Evolutionary conservation across 2,797 vertebrate species (phyloP), one percentile per base, ranked within the genome.

Genomic region (Notolepis coatsorum): DNA sequence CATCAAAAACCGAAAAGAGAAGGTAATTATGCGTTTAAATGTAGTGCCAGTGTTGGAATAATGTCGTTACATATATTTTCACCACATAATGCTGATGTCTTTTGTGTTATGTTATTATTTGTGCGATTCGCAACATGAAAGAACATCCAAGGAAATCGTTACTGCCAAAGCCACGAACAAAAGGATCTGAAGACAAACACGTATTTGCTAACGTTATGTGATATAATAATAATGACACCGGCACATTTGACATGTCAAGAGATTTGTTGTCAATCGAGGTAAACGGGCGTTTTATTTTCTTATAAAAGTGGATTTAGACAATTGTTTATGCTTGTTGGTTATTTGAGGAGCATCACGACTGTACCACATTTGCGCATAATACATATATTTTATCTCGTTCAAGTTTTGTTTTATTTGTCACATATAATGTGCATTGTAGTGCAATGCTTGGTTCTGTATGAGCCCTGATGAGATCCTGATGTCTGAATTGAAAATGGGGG

Each of bases 131-230:
- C 68, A 46, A 65, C 65, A 21, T 7, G 23, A 37, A 75, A 65
- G 65, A 81, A 64, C 52, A 82, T 79, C 78, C 55, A 81, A 83
- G 85, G 83, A 90, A 90, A 85, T 77, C 74, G 84, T 85, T 87
- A 73, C 41, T 75, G 17, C 69, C 58, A 71, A 73, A 77, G 77
- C 84, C 25, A 58, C 55, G 84, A 87, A 91, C 89, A 91, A 91
- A 30, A 88, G 84, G 76, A 23, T 42, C 31, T 13, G 52, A 57
- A 21, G 72, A 42, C 65, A 52, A 47, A 28, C 24, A 10, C 13
- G n/a, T 55, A 9, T 25, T 64, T 47, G 12, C 12, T 46, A 7
- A 31, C 25, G 0, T 2, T 7, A 9, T 4, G 0, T 37, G 17
- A 52, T 35, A 35, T n/a, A n/a, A n/a, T n/a, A n/a, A n/a, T n/a